A percentile compares a stretch with the other conserved stretches of the same genome.
Evolutionary conservation across 2,888 invertebrate genomes (phyloP).

Genomic region (Calliopum simillimum): DNA sequence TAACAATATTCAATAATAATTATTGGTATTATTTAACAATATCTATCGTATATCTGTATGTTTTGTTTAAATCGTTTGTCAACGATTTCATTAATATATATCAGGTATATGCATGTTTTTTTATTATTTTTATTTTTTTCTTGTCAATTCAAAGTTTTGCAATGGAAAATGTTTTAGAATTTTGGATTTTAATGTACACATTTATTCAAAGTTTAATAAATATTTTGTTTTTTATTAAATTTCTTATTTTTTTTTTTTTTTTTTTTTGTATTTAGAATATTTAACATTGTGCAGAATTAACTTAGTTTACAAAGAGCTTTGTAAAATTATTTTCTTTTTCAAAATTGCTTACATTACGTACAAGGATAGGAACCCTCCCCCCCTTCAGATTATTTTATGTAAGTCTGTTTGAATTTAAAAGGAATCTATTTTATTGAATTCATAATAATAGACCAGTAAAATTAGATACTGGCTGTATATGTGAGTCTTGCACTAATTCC

Average conservation of each 20-base stretch:
- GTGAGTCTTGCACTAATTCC: too few species aligned
- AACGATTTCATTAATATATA: not conserved
- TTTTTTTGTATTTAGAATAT: conserved; percentile 19
- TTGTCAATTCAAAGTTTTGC: conserved; percentile 6
- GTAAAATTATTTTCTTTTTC: conserved; percentile 11
- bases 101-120: conserved; percentile 26
- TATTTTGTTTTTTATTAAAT: conserved; percentile 13
- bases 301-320: not conserved
- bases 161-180: conserved; percentile 19
- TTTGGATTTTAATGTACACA: not conserved
- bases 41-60: too few species aligned
- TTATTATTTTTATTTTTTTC: not conserved
- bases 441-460: too few species aligned
- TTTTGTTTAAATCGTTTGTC: too few species aligned
- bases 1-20: too few species aligned
- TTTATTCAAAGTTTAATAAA: conserved; percentile 3
- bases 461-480: too few species aligned
- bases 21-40: too few species aligned
- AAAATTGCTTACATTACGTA: conserved; percentile 19
- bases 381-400: not conserved
- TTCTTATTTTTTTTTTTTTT: too few species aligned
- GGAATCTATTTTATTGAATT: too few species aligned
- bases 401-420: too few species aligned
- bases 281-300: conserved; percentile 6
- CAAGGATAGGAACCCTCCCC: conserved; percentile 32